Evolutionary conservation across 2,888 invertebrate species (phyloP).

Genomic region (Tethea ocularis): DNA sequence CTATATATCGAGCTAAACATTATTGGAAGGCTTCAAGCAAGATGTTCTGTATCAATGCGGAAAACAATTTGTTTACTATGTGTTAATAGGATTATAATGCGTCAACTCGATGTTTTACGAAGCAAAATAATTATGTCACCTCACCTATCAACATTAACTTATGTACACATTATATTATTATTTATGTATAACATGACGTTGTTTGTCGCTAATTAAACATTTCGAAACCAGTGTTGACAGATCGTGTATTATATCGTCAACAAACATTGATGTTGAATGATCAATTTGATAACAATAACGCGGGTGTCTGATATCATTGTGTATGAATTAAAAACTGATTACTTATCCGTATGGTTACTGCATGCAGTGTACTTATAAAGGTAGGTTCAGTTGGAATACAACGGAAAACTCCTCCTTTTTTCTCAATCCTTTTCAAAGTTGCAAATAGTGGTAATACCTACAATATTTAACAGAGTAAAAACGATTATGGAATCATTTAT

Average conservation of each 20-base stretch:
- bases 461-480: no score
- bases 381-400: background rate
- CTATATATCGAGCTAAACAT: background rate
- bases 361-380: background rate
- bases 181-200: background rate
- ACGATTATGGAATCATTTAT: no score
- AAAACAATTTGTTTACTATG: background rate
- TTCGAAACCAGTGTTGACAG: conserved; percentile 43
- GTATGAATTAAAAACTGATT: conserved; percentile 17
- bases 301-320: conserved; percentile 46
- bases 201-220: conserved; percentile 35
- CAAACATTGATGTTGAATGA: conserved; percentile 51
- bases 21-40: background rate
- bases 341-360: no score
- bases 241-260: conserved; percentile 45
- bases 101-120: background rate
- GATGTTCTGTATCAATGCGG: background rate
- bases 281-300: conserved; percentile 54
- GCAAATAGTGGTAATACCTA: no score
- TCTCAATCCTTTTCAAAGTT: no score
- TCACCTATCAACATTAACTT: conserved; percentile 1
- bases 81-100: background rate
- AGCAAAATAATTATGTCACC: background rate
- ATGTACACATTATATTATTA: background rate
- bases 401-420: no score